phyloP scores from a whole-genome alignment of 2,797 vertebrate genomes.

The Phrynocephalus forsythii region DNA sequence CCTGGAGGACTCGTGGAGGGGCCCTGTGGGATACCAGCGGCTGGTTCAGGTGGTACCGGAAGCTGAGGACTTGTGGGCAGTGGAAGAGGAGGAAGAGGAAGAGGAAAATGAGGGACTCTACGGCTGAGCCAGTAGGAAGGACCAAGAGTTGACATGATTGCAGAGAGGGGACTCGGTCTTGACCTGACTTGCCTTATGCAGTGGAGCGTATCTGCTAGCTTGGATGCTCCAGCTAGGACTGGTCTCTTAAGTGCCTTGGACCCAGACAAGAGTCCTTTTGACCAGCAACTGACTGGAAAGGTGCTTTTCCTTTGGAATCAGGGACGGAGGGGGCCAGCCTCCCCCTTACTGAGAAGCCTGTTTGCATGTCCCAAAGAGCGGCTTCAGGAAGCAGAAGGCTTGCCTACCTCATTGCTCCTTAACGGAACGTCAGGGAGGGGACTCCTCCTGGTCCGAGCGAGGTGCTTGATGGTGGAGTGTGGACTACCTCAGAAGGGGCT shows the following conservation, averaged over 20 bases:
- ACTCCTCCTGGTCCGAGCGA: no score
- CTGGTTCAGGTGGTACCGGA: slow-evolving; percentile 87
- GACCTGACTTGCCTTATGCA: neutral
- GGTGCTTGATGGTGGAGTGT: no score
- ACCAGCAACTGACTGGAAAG: no score
- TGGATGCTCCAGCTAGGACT: neutral
- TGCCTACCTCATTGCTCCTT: no score
- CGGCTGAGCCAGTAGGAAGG: slow-evolving; percentile 16
- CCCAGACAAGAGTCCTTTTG: neutral
- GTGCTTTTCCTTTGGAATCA: neutral
- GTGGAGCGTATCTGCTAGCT: no score
- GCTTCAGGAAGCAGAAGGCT: neutral
- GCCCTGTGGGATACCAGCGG: slow-evolving; percentile 36
- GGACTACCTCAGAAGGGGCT: no score
- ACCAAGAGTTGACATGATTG: no score
- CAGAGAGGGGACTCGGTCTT: neutral
- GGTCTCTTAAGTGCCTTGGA: neutral
- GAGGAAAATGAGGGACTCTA: slow-evolving; percentile 35
- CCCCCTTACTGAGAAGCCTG: accelerated
- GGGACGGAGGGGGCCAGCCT: neutral
- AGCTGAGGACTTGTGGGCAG: slow-evolving; percentile 29
- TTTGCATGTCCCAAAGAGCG: neutral
- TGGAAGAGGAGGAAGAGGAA: slow-evolving; percentile 16
- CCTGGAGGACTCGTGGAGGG: slow-evolving; percentile 10
- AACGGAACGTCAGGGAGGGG: no score